These are phyloP conservation scores for Diachasmimorpha longicaudata DNA, from an alignment of 1,140 invertebrate species.

Conservation along the genomic window DNA sequence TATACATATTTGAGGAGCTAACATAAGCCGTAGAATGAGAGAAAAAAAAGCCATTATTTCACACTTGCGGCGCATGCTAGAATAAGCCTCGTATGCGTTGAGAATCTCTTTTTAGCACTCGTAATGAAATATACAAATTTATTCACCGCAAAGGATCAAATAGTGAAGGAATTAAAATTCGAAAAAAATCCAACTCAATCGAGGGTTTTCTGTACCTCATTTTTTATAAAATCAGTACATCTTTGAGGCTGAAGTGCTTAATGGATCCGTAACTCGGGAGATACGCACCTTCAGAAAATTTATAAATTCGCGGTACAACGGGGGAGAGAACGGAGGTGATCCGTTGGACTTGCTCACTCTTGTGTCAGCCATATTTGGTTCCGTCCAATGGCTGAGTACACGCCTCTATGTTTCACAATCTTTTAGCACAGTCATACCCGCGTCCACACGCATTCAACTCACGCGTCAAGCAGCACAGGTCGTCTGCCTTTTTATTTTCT, in stretches of 20 bases:
- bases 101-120: too few species aligned
- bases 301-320: not conserved
- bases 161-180: not conserved
- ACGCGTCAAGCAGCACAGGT: not conserved
- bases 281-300: not conserved
- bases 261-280: not conserved
- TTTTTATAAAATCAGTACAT: not conserved
- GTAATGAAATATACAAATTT: too few species aligned
- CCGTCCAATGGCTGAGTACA: not conserved
- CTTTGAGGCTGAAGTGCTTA: not conserved
- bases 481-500: not conserved
- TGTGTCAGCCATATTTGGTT: not conserved
- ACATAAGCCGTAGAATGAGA: too few species aligned
- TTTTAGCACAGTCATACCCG: conserved; percentile 6
- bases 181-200: not conserved
- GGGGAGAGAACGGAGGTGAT: not conserved
- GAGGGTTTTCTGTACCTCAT: not conserved
- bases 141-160: not conserved
- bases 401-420: conserved; percentile 6
- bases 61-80: too few species aligned
- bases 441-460: not conserved
- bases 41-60: too few species aligned
- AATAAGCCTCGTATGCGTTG: too few species aligned
- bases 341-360: not conserved
- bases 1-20: too few species aligned